Conservation (phyloP, 2,888 invertebrate genomes). For the Cosmorhoe ocellata region DNA sequence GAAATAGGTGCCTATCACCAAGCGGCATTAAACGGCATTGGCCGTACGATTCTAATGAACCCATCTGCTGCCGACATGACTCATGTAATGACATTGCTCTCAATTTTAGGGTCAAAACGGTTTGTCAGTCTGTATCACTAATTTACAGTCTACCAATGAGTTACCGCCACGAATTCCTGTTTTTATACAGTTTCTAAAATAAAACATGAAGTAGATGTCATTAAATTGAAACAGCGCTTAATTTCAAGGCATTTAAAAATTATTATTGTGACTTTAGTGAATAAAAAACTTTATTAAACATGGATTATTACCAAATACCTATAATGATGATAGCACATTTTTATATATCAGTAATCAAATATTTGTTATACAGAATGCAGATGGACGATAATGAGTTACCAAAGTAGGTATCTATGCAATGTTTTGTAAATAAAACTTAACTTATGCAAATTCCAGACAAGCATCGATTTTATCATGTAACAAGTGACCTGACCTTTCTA, state of each 20-base stretch:
- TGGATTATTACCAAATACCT: no score
- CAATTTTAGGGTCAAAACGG: slow-evolving; percentile 38
- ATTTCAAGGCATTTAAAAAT: no score
- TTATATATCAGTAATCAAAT: no score
- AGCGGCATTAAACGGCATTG: slow-evolving; percentile 16
- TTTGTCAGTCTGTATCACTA: slow-evolving; percentile 32
- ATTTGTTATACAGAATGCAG: no score
- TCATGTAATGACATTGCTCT: slow-evolving; percentile 37
- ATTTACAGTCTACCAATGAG: slow-evolving; percentile 29
- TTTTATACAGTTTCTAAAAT: slow-evolving; percentile 8
- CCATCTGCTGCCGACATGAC: slow-evolving; percentile 31
- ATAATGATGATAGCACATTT: no score
- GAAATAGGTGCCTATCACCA: slow-evolving; percentile 9
- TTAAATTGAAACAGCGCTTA: no score
- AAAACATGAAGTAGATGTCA: neutral
- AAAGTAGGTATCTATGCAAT: no score
- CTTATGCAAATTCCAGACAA: no score
- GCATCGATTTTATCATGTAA: slow-evolving; percentile 9
- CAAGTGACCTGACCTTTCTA: neutral
- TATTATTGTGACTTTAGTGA: no score
- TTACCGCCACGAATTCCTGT: slow-evolving; percentile 26
- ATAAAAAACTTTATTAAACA: no score
- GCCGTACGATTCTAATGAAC: slow-evolving; percentile 24
- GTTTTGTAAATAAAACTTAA: no score
- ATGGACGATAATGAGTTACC: no score